These are phyloP conservation scores for Megathymus violae DNA, from an alignment of 1,140 invertebrate genomes.

Conservation along the genomic window DNA sequence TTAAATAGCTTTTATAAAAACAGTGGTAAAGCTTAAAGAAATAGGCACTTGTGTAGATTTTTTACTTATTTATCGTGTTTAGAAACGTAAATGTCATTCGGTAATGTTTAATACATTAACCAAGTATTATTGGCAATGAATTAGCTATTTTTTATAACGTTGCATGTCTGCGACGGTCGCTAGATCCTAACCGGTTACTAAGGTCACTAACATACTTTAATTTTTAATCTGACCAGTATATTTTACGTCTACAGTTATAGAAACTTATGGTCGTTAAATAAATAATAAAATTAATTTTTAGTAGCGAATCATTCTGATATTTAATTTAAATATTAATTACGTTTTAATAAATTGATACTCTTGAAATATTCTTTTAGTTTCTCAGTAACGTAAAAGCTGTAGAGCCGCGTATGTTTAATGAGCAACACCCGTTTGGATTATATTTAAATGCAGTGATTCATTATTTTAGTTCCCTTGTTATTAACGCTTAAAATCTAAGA, in stretches of 20 bases:
- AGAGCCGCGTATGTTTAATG: too few relatives aligned
- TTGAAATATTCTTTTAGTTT: background rate
- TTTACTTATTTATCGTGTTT: slow-evolving; percentile 27
- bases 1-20: slow-evolving; percentile 17
- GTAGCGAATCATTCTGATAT: background rate
- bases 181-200: slow-evolving; percentile 27
- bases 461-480: background rate
- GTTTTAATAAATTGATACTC: background rate
- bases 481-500: background rate
- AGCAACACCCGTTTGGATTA: background rate
- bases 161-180: slow-evolving; percentile 10
- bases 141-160: slow-evolving; percentile 21
- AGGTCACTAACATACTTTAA: slow-evolving; percentile 26
- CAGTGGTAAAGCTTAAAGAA: background rate
- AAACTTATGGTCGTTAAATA: slow-evolving; percentile 11
- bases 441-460: background rate
- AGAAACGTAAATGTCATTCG: slow-evolving; percentile 24
- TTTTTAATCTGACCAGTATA: slow-evolving; percentile 13
- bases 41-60: background rate
- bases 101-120: slow-evolving; percentile 13
- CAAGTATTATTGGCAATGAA: slow-evolving; percentile 14
- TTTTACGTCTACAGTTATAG: slow-evolving; percentile 13
- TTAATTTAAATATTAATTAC: background rate
- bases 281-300: slow-evolving; percentile 3
- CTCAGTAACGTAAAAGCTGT: too few relatives aligned